phyloP scores from a whole-genome alignment of 2,888 invertebrate species.

The Pogonocherus hispidulus region DNA sequence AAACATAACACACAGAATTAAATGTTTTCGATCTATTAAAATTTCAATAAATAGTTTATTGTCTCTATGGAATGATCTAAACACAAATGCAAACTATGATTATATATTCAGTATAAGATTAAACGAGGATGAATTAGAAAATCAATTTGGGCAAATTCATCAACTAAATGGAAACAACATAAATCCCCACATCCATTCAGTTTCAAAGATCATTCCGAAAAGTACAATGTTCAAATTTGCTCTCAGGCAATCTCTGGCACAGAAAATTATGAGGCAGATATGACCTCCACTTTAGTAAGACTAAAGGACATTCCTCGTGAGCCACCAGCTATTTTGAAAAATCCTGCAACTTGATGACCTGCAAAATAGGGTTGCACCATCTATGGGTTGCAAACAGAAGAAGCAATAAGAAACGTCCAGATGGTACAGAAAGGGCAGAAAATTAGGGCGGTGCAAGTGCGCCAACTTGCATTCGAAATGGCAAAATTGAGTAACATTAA shows the following conservation, averaged over 20 bases:
- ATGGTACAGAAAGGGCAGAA: too few species aligned
- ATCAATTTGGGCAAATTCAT: constrained; percentile 1
- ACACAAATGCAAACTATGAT: constrained; percentile 3
- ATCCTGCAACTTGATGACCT: too few species aligned
- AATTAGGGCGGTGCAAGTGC: too few species aligned
- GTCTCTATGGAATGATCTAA: constrained; percentile 1
- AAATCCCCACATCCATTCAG: constrained; percentile 10
- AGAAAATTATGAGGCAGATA: constrained; percentile 12
- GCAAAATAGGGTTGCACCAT: too few species aligned
- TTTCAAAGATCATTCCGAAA: constrained; percentile 10
- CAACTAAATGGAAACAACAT: constrained; percentile 4
- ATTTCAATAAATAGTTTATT: neutral
- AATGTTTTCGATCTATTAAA: neutral
- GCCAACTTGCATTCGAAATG: too few species aligned
- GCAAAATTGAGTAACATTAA: too few species aligned
- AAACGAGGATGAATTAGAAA: constrained; percentile 1
- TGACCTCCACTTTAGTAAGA: constrained; percentile 2
- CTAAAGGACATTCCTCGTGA: neutral
- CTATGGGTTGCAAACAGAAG: too few species aligned
- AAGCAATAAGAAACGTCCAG: too few species aligned
- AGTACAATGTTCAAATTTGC: neutral
- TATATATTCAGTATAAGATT: constrained; percentile 5
- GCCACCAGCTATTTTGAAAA: neutral
- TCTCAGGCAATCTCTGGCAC: constrained; percentile 9
- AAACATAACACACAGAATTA: neutral